phyloP scores from a whole-genome alignment of 2,797 vertebrate species.

The Ctenosaura bakeri region DNA sequence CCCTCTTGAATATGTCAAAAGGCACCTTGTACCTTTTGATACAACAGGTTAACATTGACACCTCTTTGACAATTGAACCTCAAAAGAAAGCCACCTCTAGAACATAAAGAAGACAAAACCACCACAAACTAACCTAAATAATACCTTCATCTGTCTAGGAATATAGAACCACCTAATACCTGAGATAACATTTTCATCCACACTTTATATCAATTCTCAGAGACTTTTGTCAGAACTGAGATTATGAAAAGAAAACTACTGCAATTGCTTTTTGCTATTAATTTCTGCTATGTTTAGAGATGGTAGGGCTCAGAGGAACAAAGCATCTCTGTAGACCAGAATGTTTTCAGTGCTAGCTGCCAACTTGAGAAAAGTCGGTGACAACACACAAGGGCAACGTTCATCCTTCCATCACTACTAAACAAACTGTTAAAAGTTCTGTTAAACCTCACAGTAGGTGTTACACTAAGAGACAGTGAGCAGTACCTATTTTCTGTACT shows the following conservation, averaged over 20 bases:
- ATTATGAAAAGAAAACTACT: conserved; percentile 21
- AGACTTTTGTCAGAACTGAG: conserved; percentile 30
- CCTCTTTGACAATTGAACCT: background rate
- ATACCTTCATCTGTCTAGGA: background rate
- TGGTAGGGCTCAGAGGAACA: background rate
- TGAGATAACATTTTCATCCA: background rate
- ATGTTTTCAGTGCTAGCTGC: conserved; percentile 16
- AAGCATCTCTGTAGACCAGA: conserved; percentile 32
- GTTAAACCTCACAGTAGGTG: conserved; percentile 39
- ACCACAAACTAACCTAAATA: background rate
- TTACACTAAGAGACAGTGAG: conserved; percentile 24
- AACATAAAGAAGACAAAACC: background rate
- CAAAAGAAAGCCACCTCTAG: background rate
- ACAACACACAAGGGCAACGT: conserved; percentile 21
- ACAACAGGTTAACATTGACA: background rate
- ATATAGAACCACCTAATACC: conserved; percentile 18
- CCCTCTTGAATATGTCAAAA: too few relatives aligned
- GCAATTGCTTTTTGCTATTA: conserved; percentile 37
- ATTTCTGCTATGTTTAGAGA: conserved; percentile 28
- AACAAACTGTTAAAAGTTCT: conserved; percentile 54
- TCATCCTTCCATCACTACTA: conserved; percentile 35
- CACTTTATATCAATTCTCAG: conserved; percentile 7
- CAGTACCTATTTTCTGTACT: conserved; percentile 22
- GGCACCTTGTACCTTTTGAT: background rate
- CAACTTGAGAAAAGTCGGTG: conserved; percentile 22